phyloP scores from a whole-genome alignment of 1,140 invertebrate species.

The Drosophila watanabei region DNA sequence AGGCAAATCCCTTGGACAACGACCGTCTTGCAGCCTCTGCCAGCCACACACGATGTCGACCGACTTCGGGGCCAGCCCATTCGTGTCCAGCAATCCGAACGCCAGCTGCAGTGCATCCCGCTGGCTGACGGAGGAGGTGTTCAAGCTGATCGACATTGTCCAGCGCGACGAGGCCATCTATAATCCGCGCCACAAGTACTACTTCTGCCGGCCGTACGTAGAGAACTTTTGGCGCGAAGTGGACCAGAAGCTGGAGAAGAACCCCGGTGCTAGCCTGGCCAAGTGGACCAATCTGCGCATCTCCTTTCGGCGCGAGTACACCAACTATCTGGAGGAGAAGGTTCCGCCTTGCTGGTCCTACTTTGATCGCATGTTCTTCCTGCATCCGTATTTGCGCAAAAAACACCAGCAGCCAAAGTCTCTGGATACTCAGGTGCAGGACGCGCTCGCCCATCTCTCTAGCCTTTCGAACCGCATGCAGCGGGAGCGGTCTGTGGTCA shows the following conservation, averaged over 20 bases:
- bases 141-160: constrained; percentile 81
- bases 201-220: constrained; percentile 83
- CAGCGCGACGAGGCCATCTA: constrained; percentile 83
- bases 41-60: constrained; percentile 52
- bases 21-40: neutral
- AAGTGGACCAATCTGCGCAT: constrained; percentile 84
- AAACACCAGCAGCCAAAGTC: constrained; percentile 80
- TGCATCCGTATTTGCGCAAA: constrained; percentile 80
- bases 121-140: constrained; percentile 82
- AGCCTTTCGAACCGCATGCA: constrained; percentile 75
- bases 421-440: constrained; percentile 77
- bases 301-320: constrained; percentile 80
- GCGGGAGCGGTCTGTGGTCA: constrained; percentile 62
- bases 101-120: constrained; percentile 66
- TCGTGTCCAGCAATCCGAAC: constrained; percentile 56
- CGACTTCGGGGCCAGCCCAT: constrained; percentile 59
- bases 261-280: constrained; percentile 83
- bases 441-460: constrained; percentile 76
- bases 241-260: constrained; percentile 79
- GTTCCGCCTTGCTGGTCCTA: constrained; percentile 83
- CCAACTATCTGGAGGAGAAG: constrained; percentile 81
- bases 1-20: neutral
- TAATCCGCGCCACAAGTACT: constrained; percentile 82
- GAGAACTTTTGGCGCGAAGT: constrained; percentile 85
- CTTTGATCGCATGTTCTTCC: constrained; percentile 83